A percentile compares a stretch with the other conserved stretches of the same genome.
Conservation (phyloP, 2,888 invertebrate genomes). For the Agonopterix arenella region DNA sequence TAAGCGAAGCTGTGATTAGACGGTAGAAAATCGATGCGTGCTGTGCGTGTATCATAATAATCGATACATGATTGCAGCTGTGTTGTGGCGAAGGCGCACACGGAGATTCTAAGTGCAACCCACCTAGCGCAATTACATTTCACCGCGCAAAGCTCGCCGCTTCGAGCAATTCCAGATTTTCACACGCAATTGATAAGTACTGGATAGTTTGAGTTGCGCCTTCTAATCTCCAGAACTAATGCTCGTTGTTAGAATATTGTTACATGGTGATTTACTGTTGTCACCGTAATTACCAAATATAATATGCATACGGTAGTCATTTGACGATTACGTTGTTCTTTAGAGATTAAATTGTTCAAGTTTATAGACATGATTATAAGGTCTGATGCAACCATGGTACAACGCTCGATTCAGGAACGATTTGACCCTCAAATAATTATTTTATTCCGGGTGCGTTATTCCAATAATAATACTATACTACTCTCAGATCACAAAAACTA, state of each 20-base stretch:
- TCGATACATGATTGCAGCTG: slow-evolving; percentile 55
- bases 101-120: slow-evolving; percentile 42
- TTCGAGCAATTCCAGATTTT: slow-evolving; percentile 48
- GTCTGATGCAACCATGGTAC: no score
- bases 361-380: no score
- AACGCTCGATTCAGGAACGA: no score
- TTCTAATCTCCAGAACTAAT: slow-evolving; percentile 22
- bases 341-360: no score
- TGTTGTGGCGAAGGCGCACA: slow-evolving; percentile 23
- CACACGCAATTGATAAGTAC: slow-evolving; percentile 50
- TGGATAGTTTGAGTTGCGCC: neutral
- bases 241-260: slow-evolving; percentile 23
- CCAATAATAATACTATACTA: neutral
- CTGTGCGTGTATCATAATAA: slow-evolving; percentile 46
- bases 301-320: no score
- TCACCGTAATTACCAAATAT: no score
- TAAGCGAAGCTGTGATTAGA: slow-evolving; percentile 42
- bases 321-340: no score
- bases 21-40: slow-evolving; percentile 33
- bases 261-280: slow-evolving; percentile 3
- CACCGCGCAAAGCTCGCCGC: slow-evolving; percentile 38
- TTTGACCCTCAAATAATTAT: no score
- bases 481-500: no score
- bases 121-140: slow-evolving; percentile 49
- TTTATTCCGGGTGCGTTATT: neutral